Evolutionary conservation across 1,140 invertebrate genomes (phyloP), one percentile per base, ranked within the genome.

Genomic region (Rhizoglyphus robini): DNA sequence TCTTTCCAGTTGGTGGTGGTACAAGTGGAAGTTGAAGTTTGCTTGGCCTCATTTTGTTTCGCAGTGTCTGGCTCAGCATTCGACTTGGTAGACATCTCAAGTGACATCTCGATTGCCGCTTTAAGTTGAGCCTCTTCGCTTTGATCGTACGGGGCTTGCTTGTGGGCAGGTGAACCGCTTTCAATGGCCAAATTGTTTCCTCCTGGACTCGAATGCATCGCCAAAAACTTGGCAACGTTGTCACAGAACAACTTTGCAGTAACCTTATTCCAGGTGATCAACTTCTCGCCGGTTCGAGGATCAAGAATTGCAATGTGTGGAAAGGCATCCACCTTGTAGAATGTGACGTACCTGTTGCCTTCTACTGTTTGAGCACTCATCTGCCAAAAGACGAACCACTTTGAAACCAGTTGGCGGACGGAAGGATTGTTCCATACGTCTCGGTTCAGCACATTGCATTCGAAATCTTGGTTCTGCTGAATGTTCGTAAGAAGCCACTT

Each of bases 261-360:
- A 5, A 25, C 8, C 23, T 25, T 8, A 25, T 25, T 27, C 51
- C 51, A 54, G 8, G 8, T 20, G 8, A 54, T 25, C 8, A 54
- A 8, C 51, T 54, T 54, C 20, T 54, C 59, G 20, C 59, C 59
- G 5, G 59, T 61, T 20, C 59, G 5, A 8, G 59, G 59, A 60
- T 61, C 59, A 20, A 61, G 5, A 38, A 61, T 38, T 8, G 59
- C 5, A 60, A 61, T 5, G 49, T 51, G 27, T 20, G 59, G 59
- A 38, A 60, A 51, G 8, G n/a, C 20, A 15, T 38, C n/a, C 18
- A 61, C 59, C 5, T 63, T 8, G 20, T 61, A 61, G 23, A 61
- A 61, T 8, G 8, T 25, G 59, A 29, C 23, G 15, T 20, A 60
- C 23, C 27, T 8, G 8, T 61, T 23, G 59, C 59, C 59, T 8